phyloP scores from a whole-genome alignment of 2,888 invertebrate genomes.

The Melieria omissa region DNA sequence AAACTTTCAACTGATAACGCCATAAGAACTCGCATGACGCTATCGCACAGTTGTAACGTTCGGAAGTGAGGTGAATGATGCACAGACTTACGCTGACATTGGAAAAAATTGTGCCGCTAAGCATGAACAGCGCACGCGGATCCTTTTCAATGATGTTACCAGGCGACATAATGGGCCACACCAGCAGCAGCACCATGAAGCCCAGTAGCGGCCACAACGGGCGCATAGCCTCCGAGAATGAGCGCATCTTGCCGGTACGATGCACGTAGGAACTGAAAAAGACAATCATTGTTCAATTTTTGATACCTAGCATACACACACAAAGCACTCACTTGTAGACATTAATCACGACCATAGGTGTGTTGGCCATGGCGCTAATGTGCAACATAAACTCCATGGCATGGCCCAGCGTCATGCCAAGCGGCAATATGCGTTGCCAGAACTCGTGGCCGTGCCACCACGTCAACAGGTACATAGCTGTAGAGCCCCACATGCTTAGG shows the following conservation, averaged over 20 bases:
- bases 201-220: slow-evolving; percentile 84
- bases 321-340: slow-evolving; percentile 80
- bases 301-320: neutral
- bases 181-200: slow-evolving; percentile 79
- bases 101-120: slow-evolving; percentile 95
- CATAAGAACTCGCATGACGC: no score
- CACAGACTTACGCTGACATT: slow-evolving; percentile 90
- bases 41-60: no score
- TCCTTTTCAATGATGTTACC: slow-evolving; percentile 82
- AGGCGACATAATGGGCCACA: slow-evolving; percentile 88
- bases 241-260: slow-evolving; percentile 86
- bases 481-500: slow-evolving; percentile 88
- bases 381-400: slow-evolving; percentile 88
- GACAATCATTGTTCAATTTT: neutral
- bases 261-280: slow-evolving; percentile 81
- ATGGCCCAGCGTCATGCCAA: slow-evolving; percentile 79
- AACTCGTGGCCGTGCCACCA: slow-evolving; percentile 79
- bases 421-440: slow-evolving; percentile 84
- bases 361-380: slow-evolving; percentile 85
- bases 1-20: no score
- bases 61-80: no score
- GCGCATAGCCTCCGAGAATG: slow-evolving; percentile 82
- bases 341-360: slow-evolving; percentile 91
- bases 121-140: slow-evolving; percentile 87
- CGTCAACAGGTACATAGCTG: slow-evolving; percentile 70